Conservation (phyloP, 2,888 invertebrate species). For the Trichogramma evanescens region DNA sequence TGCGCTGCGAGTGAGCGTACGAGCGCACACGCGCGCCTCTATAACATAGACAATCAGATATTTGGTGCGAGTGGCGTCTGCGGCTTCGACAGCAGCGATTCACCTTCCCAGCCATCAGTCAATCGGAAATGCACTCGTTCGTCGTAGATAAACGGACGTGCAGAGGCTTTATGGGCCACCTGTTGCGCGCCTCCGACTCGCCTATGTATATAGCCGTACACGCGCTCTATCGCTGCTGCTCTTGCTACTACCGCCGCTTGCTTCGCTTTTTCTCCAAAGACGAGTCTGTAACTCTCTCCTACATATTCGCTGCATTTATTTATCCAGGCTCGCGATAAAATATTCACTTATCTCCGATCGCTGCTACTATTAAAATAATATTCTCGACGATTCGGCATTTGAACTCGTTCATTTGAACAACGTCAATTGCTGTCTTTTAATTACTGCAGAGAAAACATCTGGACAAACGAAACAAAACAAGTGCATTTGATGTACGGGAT, state of each 20-base stretch:
- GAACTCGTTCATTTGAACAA: too few relatives aligned
- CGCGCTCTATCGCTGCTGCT: not conserved
- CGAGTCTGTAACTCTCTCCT: too few relatives aligned
- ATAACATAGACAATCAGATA: not conserved
- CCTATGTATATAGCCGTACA: slow-evolving; percentile 3
- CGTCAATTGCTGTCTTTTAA: too few relatives aligned
- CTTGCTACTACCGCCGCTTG: not conserved
- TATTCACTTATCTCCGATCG: too few relatives aligned
- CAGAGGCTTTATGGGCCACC: slow-evolving; percentile 47
- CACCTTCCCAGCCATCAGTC: slow-evolving; percentile 46
- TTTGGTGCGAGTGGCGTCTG: slow-evolving; percentile 10
- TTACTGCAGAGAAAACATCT: too few relatives aligned
- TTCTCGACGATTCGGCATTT: too few relatives aligned
- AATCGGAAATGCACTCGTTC: slow-evolving; percentile 47
- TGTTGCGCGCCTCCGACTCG: slow-evolving; percentile 34
- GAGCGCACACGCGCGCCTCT: slow-evolving; percentile 1
- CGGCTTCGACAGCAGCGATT: slow-evolving; percentile 30
- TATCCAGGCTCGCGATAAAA: too few relatives aligned
- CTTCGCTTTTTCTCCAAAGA: too few relatives aligned
- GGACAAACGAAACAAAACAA: too few relatives aligned
- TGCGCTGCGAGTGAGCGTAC: not conserved
- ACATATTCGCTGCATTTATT: too few relatives aligned
- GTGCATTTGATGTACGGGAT: too few relatives aligned
- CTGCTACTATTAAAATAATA: too few relatives aligned
- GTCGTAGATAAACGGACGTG: slow-evolving; percentile 48